phyloP scores from a whole-genome alignment of 2,113 vertebrate genomes.

The Pelecanus crispus region DNA sequence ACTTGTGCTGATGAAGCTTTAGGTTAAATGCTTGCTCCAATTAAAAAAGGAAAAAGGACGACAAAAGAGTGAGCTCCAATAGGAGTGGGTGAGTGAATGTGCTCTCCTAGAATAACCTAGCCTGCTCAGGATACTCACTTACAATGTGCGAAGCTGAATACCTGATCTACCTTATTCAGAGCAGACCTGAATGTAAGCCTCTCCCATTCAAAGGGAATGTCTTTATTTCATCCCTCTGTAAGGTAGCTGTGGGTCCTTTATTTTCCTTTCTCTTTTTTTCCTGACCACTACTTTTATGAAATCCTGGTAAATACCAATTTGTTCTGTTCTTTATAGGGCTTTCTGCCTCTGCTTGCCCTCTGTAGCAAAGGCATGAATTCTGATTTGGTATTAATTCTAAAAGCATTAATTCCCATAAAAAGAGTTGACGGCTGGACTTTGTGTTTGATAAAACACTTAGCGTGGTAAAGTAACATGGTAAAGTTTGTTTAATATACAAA shows the following conservation, averaged over 20 bases:
- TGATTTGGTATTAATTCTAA: not conserved
- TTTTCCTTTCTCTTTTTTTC: not conserved
- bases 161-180: not conserved
- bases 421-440: not conserved
- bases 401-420: not conserved
- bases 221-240: not conserved
- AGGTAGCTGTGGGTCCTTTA: not conserved
- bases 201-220: not conserved
- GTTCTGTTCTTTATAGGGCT: not conserved
- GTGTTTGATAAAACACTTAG: not conserved
- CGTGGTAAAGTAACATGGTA: not conserved
- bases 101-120: not conserved
- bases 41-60: not conserved
- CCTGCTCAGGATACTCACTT: not conserved
- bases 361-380: not conserved
- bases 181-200: not conserved
- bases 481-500: constrained; percentile 21
- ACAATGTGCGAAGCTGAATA: not conserved
- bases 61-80: not conserved
- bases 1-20: not conserved
- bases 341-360: not conserved
- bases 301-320: not conserved
- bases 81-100: not conserved
- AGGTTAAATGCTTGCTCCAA: not conserved
- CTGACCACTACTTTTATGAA: not conserved